A percentile compares a stretch with the other conserved stretches of the same genome.
phyloP scores from a whole-genome alignment of 2,797 vertebrate species.

The Dermochelys coriacea region DNA sequence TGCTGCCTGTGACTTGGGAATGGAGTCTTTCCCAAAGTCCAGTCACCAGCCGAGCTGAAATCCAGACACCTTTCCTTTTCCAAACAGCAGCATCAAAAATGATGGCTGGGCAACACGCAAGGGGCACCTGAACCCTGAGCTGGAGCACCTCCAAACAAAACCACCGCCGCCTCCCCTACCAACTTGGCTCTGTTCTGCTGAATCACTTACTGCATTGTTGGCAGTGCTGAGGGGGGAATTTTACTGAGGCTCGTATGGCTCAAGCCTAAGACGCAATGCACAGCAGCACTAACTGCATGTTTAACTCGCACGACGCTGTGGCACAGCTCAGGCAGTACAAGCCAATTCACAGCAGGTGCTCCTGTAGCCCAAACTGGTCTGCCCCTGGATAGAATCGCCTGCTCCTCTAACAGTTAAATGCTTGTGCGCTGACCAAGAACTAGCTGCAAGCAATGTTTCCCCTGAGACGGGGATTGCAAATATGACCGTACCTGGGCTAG shows the following conservation, averaged over 20 bases:
- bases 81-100: neutral
- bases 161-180: neutral
- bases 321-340: neutral
- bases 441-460: fast-evolving
- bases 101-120: neutral
- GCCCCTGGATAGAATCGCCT: neutral
- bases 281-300: neutral
- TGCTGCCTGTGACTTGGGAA: neutral
- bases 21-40: neutral
- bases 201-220: constrained; percentile 54
- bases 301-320: neutral
- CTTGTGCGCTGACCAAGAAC: neutral
- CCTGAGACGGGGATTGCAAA: fast-evolving
- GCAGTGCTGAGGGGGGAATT: neutral
- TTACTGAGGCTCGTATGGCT: neutral
- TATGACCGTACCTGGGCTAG: neutral
- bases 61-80: neutral
- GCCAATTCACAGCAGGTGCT: constrained; percentile 12
- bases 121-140: neutral
- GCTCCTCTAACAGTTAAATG: neutral
- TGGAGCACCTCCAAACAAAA: neutral
- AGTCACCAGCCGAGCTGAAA: neutral
- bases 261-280: neutral
- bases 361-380: neutral
- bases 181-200: constrained; percentile 9